phyloP scores from a whole-genome alignment of 2,797 vertebrate species.

The Pterois miles region DNA sequence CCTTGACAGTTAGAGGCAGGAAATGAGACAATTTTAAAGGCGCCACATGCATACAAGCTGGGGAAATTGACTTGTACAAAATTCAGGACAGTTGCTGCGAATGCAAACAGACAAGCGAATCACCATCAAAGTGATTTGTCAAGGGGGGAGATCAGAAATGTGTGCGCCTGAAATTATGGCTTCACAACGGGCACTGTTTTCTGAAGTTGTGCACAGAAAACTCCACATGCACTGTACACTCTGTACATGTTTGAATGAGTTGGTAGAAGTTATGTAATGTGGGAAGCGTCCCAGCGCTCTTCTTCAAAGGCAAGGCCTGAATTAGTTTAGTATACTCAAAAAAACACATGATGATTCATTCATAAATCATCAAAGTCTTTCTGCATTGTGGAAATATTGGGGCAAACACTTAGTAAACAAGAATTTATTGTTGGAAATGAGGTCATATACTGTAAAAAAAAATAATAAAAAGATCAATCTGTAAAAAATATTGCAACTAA shows the following conservation, averaged over 20 bases:
- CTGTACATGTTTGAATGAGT: constrained; percentile 35
- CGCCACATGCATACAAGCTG: constrained; percentile 20
- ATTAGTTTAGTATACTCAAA: constrained; percentile 39
- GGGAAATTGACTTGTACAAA: constrained; percentile 50
- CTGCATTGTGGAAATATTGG: constrained; percentile 36
- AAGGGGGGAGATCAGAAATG: constrained; percentile 40
- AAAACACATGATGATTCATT: constrained; percentile 44
- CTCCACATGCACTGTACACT: background rate
- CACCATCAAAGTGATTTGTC: constrained; percentile 71
- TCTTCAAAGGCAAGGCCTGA: constrained; percentile 55
- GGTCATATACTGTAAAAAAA: background rate
- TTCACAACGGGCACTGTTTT: constrained; percentile 45
- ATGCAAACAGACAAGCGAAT: constrained; percentile 68
- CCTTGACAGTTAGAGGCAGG: constrained; percentile 45
- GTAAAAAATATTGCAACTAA: background rate
- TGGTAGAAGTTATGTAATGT: constrained; percentile 36
- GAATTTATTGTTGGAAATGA: constrained; percentile 26
- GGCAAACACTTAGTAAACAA: constrained; percentile 23
- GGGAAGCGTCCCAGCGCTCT: constrained; percentile 39
- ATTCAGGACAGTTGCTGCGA: constrained; percentile 56
- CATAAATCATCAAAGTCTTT: constrained; percentile 61
- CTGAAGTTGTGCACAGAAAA: constrained; percentile 21
- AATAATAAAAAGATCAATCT: background rate
- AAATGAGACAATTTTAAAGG: constrained; percentile 54
- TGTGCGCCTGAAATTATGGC: constrained; percentile 38